Base-by-base conservation (phyloP, 2,888 invertebrate species). In the Stegophylla sp. region DNA sequence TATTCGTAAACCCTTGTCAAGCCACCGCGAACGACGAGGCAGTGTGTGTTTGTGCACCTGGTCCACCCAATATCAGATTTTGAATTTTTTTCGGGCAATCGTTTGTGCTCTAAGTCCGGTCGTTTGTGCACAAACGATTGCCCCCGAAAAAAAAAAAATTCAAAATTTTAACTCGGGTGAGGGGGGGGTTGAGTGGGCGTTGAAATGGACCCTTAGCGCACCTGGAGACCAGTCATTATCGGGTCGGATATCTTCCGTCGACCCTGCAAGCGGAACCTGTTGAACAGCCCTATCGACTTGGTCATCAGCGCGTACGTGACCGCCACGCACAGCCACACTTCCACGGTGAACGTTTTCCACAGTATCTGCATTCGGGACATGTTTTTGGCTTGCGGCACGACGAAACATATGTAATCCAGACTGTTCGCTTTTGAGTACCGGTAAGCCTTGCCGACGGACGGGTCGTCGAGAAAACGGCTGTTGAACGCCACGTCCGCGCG, bases 321-420 rank as follows among this genome's bases (percentile, higher is more conserved):
- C 17, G 61, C 45, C 59, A 82, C 45, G 12, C 71, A 71, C 15
- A 82, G 7, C 82, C 82, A 82, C 3, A 82, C 82, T 15, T 72
- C 72, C 10, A 64, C n/a, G 7, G 77, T 76, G 56, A 82, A 82
- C 23, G 76, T 77, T 34, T 48, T 77, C 71, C 63, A 82, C 45
- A 77, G 9, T 10, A 75, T 77, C 12, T 77, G 63, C 23, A 77
- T 48, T 56, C 56, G 72, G 3, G 82, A 66, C 48, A 77, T 12
- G 4, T 53, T 13, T 5, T 59, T 34, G 34, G 77, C 64, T 13
- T 28, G 63, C 2, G 82, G 82, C n/a, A 59, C 77, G 1, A 82
- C 43, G 43, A 82, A 77, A 56, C 82, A 82, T 56, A 82, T 77
- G 15, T n/a, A 77, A 23, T 82, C 82, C 48, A 72, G 41, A 20